These are phyloP conservation scores for Caenorhabditis sp. DNA, from an alignment of 2,888 invertebrate genomes.

Conservation along the genomic window DNA sequence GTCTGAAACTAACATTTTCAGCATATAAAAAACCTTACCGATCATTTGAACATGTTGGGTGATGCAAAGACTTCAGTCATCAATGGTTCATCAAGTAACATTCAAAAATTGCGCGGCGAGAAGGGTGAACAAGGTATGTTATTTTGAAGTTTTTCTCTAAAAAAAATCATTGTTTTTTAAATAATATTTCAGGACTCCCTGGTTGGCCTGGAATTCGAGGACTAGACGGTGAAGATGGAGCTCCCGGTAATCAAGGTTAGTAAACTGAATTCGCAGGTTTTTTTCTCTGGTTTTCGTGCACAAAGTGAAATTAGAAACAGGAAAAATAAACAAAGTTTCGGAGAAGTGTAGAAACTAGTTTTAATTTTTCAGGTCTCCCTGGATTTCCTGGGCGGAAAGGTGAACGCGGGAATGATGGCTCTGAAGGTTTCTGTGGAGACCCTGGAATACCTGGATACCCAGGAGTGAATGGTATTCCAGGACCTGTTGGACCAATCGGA, in stretches of 20 bases:
- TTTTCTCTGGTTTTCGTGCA: too few species aligned
- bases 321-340: too few species aligned
- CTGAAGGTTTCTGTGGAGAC: conserved; percentile 57
- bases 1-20: conserved; percentile 26
- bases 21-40: conserved; percentile 60
- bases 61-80: conserved; percentile 58
- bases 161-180: too few species aligned
- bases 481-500: conserved; percentile 82
- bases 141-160: conserved; percentile 58
- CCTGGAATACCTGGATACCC: conserved; percentile 58
- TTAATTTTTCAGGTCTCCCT: conserved; percentile 55
- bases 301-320: too few species aligned
- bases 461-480: conserved; percentile 71
- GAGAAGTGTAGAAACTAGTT: background rate
- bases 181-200: conserved; percentile 55
- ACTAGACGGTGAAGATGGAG: conserved; percentile 64
- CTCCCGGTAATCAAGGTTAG: conserved; percentile 26
- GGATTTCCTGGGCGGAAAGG: conserved; percentile 64
- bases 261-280: too few species aligned
- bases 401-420: conserved; percentile 42
- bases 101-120: conserved; percentile 57
- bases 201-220: conserved; percentile 62
- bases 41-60: conserved; percentile 50
- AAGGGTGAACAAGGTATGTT: conserved; percentile 63
- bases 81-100: conserved; percentile 58